Evolutionary conservation across 1,140 invertebrate genomes (phyloP).

Genomic region (Penaeus vannamei): DNA sequence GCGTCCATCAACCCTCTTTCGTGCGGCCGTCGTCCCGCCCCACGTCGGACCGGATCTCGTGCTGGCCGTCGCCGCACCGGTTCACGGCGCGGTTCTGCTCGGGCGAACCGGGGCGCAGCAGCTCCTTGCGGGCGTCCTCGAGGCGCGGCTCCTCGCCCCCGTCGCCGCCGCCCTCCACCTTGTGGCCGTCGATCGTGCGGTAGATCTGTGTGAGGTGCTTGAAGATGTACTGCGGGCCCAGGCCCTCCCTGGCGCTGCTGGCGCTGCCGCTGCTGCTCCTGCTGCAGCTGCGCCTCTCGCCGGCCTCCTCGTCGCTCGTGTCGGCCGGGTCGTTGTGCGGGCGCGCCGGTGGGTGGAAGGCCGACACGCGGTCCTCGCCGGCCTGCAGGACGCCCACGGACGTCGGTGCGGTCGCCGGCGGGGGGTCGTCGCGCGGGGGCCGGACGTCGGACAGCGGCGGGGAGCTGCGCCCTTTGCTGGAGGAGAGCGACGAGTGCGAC

Average conservation of each 20-base stretch:
- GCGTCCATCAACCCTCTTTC: conserved; percentile 56
- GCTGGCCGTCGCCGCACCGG: conserved; percentile 24
- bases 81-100: conserved; percentile 31
- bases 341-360: conserved; percentile 66
- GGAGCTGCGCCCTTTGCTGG: conserved; percentile 50
- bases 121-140: conserved; percentile 41
- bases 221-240: conserved; percentile 68
- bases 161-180: conserved; percentile 49
- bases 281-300: conserved; percentile 57
- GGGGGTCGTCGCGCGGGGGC: conserved; percentile 59
- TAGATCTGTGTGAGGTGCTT: conserved; percentile 67
- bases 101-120: conserved; percentile 40
- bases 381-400: conserved; percentile 57
- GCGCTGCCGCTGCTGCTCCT: conserved; percentile 64
- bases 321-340: conserved; percentile 57
- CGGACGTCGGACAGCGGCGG: conserved; percentile 48
- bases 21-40: conserved; percentile 46
- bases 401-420: conserved; percentile 40
- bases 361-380: conserved; percentile 62
- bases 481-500: conserved; percentile 51
- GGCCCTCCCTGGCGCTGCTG: conserved; percentile 64
- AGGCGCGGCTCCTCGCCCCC: conserved; percentile 19
- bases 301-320: conserved; percentile 66
- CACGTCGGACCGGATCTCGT: conserved; percentile 44
- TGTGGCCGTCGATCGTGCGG: conserved; percentile 66